Base-by-base conservation (phyloP, 2,113 vertebrate species). In the Dasyornis broadbenti region DNA sequence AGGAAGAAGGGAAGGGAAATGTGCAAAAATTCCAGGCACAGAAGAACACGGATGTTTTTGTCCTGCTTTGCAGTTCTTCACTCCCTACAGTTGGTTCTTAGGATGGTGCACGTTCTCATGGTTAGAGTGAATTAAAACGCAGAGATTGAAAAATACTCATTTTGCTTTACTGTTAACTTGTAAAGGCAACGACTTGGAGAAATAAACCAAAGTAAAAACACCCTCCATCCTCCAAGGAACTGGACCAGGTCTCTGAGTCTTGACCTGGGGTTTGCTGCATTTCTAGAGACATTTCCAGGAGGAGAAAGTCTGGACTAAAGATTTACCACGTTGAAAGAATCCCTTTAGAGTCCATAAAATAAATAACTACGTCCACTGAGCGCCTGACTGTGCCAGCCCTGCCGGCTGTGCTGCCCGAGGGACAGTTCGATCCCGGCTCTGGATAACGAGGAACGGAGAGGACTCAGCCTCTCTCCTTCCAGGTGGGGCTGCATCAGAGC, bases 101-200 rank as follows among this genome's bases (percentile, higher is more conserved):
- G 44, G 8, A 26, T 2, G 22, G 14, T 10, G 13, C 23, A 4
- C 4, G 28, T 47, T 72, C 68, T 81, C 54, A 12, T 5, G 45
- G 61, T 77, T 21, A 56, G 2, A 59, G 49, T 11, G 53, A 76
- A 64, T 52, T 23, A 60, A 70, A 77, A 82, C 52, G 52, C 71
- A 81, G 54, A 76, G 59, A 76, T 76, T 52, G 75, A 91, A 85
- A 96, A 91, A 85, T n/a, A 71, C 40, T 85, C 85, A 82, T 54
- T 77, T 92, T 70, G 69, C 72, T 97, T 97, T 96, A 80, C 95
- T 97, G 77, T 79, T 68, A 80, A 66, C 65, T 85, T 57, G 88
- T 69, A 89, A 64, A 50, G 45, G 93, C 47, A 92, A 63, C 70
- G 47, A 82, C 40, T 53, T 28, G 69, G 50, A 84, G 89, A 94